Base-by-base conservation (phyloP, 1,140 invertebrate species). In the Bacillus rossius region DNA sequence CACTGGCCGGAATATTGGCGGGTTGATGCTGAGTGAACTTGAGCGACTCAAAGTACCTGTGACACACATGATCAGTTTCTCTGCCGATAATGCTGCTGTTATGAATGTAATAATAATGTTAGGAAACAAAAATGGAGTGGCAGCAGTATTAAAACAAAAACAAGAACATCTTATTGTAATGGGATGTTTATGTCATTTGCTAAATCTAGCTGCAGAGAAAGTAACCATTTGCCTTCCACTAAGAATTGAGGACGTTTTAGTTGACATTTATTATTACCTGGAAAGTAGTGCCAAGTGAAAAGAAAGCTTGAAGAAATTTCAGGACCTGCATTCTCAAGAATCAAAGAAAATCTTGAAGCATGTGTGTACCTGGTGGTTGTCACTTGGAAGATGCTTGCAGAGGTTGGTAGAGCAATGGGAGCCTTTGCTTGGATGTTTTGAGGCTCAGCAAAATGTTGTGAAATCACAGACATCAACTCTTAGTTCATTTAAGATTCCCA, bases 221-320 rank as follows among this genome's bases (percentile, higher is more conserved):
- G 43, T 5, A 5, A 25, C 5, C n/a, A n/a, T n/a, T 20, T 7
- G 17, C 43, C 43, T 45, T 45, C 43, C 43, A 45, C 5, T 45
- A 5, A 45, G 23, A 45, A 25, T 45, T 20, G 43, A 45, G 5
- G 43, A 45, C 5, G n/a, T 25, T 19, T 45, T 45, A 25, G 13
- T 45, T 19, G 43, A 45, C 23, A 45, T 45, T 45, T 45, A 45
- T n/a, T 45, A 45, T n/a, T n/a, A n/a, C n/a, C 23, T 45, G 5
- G 4, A 19, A 25, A 45, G n/a, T 5, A 45, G 43, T 45, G 4
- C 17, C 8, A 45, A 45, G 43, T 8, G 43, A 25, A 45, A 45
- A 25, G 43, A 45, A 3, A 45, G 17, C 10, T 45, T 45, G 23
- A 45, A 45, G 13, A 19, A 45, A 25, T 45, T 45, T 20, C 43